Evolutionary conservation across 2,113 vertebrate species (phyloP).

Genomic region (Synodontis membranacea): DNA sequence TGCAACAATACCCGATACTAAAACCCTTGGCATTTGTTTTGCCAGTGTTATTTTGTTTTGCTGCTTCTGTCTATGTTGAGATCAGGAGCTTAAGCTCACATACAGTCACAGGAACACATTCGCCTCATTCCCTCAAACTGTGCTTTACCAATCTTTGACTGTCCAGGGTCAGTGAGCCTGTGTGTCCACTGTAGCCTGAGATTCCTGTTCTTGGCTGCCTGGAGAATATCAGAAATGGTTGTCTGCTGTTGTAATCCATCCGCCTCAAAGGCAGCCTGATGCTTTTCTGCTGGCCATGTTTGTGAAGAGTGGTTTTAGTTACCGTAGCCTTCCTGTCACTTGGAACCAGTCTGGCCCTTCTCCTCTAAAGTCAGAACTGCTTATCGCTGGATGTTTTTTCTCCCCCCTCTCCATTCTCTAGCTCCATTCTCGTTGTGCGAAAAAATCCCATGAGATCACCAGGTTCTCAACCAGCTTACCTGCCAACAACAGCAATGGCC

Average conservation of each 20-base stretch:
- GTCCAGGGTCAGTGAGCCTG: background rate
- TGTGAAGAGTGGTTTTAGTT: background rate
- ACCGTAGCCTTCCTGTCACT: background rate
- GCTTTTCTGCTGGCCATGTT: background rate
- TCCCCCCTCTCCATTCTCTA: too few species aligned
- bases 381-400: background rate
- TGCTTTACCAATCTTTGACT: background rate
- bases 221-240: background rate
- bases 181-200: background rate
- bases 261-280: background rate
- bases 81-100: background rate
- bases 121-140: background rate
- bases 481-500: background rate
- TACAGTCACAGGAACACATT: background rate
- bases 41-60: background rate
- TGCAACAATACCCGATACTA: background rate
- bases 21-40: background rate
- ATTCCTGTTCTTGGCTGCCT: background rate
- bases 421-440: background rate
- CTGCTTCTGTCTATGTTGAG: background rate
- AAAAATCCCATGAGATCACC: background rate
- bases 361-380: background rate
- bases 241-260: background rate
- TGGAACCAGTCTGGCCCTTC: background rate
- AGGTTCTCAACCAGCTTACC: background rate